A percentile compares a stretch with the other conserved stretches of the same genome.
Conservation (phyloP, 2,797 vertebrate species). For the Apodemus agrarius region DNA sequence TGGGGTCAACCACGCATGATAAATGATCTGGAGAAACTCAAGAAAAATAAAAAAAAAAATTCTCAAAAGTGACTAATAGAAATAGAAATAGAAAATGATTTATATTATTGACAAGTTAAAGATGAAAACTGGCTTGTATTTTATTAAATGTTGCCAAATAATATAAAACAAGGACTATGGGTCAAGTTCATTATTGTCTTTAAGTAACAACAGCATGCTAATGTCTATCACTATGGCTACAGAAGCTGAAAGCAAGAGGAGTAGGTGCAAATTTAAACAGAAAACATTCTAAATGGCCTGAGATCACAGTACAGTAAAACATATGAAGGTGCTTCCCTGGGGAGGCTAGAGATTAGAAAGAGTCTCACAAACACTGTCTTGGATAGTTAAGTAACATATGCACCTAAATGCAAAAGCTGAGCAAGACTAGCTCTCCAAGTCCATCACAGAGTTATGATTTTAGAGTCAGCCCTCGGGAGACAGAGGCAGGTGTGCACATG, state of each 20-base stretch:
- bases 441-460: conserved; percentile 42
- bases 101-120: conserved; percentile 23
- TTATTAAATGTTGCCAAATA: not conserved
- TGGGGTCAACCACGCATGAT: conserved; percentile 27
- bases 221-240: conserved; percentile 59
- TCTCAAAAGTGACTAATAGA: conserved; percentile 33
- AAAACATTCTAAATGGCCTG: conserved; percentile 43
- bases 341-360: not conserved
- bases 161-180: not conserved
- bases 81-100: conserved; percentile 53
- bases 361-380: not conserved
- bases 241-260: conserved; percentile 47
- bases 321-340: not conserved
- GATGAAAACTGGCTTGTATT: conserved; percentile 34
- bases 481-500: not conserved
- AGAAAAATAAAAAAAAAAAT: conserved; percentile 56
- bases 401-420: not conserved
- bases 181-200: conserved; percentile 52
- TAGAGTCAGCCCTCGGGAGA: not conserved
- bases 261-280: conserved; percentile 52
- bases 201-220: conserved; percentile 50
- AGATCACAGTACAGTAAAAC: not conserved
- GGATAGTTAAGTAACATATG: not conserved
- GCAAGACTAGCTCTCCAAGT: conserved; percentile 18
- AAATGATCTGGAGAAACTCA: conserved; percentile 50